Evolutionary conservation across 2,888 invertebrate genomes (phyloP), one percentile per base, ranked within the genome.

Genomic region (Cerceris rybyensis): DNA sequence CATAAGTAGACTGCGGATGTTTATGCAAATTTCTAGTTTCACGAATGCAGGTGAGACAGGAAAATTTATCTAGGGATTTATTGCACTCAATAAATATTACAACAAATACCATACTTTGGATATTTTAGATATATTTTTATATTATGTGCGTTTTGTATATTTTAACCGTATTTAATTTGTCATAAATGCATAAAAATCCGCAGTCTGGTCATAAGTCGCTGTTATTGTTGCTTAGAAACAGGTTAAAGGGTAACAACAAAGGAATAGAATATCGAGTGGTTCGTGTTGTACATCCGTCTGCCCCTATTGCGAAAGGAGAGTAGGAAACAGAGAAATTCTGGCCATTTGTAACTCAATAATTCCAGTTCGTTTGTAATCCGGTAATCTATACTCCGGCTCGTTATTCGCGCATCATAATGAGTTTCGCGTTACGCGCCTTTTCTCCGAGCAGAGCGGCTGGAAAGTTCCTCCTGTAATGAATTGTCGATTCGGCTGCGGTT

Each of bases 371-470:
- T 89, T 86, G 88, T 88, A 88, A 90, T 89, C 82, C 88, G 87
- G 88, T 90, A 90, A 91, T 90, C 90, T 86, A 86, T 89, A 89
- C 90, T 86, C 83, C 82, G 84, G 87, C 89, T 91, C 89, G 90
- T 90, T 90, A 89, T 87, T 80, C 84, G 84, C 84, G 83, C 86
- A 88, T 88, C 85, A 85, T 91, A 91, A 91, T 90, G 91, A 90
- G 91, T 91, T 88, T 91, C 91, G 87, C 86, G 85, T 91, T 91
- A 91, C 90, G 82, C 87, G 70, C 80, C 78, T 85, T 86, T 83
- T 85, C 85, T 83, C 79, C 74, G 65, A 72, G 61, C 81, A 75
- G 74, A 70, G 69, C 75, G 16, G 81, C 66, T 71, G 76, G 77
- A 78, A 86, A 84, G 77, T 82, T 81, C 84, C 75, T 75, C 68